Conservation (phyloP, 1,140 invertebrate species). For the Nymphalis io region DNA sequence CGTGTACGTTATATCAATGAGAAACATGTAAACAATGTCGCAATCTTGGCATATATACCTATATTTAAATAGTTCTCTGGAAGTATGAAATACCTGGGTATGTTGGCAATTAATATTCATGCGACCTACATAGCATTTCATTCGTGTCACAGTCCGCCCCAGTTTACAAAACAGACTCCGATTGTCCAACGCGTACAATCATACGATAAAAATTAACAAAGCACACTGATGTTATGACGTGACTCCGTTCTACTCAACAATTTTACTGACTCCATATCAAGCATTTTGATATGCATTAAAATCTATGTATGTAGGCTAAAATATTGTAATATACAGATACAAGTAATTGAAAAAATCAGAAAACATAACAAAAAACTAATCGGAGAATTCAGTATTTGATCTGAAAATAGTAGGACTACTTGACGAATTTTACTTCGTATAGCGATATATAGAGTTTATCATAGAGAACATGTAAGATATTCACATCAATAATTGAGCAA, state of each 20-base stretch:
- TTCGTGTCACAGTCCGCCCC: slow-evolving; percentile 32
- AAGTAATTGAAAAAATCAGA: neutral
- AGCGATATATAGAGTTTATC: neutral
- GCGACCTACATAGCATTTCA: slow-evolving; percentile 39
- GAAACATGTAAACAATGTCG: neutral
- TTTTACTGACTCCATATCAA: neutral
- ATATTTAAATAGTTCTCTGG: neutral
- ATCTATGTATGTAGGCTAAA: neutral
- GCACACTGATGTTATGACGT: slow-evolving; percentile 1
- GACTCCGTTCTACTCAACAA: neutral
- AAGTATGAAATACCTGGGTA: slow-evolving; percentile 23
- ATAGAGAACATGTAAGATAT: slow-evolving; percentile 1
- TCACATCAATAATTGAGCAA: slow-evolving; percentile 35
- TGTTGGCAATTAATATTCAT: slow-evolving; percentile 45
- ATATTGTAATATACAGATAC: neutral
- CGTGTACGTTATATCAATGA: neutral
- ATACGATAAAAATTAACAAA: slow-evolving; percentile 38
- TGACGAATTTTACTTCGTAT: neutral
- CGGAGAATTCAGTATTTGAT: neutral
- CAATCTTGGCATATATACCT: neutral
- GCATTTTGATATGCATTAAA: slow-evolving; percentile 15
- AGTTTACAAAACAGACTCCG: slow-evolving; percentile 44
- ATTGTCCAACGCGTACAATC: slow-evolving; percentile 40
- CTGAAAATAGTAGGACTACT: neutral
- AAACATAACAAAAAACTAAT: neutral